Percentiles rank a stretch among this genome's conserved stretches.
These are phyloP conservation scores for Podarcis lilfordi DNA, from an alignment of 2,797 vertebrate species.

Conservation along the genomic window DNA sequence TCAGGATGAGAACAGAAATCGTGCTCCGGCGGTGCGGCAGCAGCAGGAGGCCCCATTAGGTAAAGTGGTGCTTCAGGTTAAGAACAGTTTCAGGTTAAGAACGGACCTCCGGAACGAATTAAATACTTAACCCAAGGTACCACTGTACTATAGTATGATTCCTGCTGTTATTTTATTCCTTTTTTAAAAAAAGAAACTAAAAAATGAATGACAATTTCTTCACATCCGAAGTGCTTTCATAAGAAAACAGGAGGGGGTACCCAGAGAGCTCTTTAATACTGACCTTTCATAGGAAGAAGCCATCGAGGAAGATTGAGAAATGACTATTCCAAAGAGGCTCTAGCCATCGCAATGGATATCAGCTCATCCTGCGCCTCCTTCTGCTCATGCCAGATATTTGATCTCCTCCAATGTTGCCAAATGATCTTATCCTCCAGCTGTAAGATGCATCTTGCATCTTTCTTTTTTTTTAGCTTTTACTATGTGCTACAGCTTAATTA, in stretches of 20 bases:
- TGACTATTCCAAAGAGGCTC: neutral
- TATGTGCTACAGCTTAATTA: constrained; percentile 59
- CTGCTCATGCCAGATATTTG: constrained; percentile 18
- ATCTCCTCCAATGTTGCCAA: constrained; percentile 16
- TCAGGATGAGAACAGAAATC: too few relatives aligned
- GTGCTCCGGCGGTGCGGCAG: too few relatives aligned
- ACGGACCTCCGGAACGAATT: too few relatives aligned
- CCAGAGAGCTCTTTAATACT: neutral
- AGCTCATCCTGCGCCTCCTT: neutral
- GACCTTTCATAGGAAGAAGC: neutral
- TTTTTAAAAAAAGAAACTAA: neutral
- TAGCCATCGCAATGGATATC: neutral
- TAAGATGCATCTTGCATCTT: constrained; percentile 26
- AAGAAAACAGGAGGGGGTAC: too few relatives aligned
- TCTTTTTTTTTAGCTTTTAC: constrained; percentile 33
- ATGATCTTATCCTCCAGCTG: constrained; percentile 56
- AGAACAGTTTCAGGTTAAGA: too few relatives aligned
- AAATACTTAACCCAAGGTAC: too few relatives aligned
- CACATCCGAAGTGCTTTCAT: neutral
- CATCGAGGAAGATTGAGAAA: neutral
- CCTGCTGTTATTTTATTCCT: neutral
- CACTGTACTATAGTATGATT: too few relatives aligned
- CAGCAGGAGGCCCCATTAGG: too few relatives aligned
- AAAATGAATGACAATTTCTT: neutral
- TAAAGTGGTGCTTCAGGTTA: too few relatives aligned